phyloP scores from a whole-genome alignment of 2,797 vertebrate species.

The Poeciliopsis gracilis region DNA sequence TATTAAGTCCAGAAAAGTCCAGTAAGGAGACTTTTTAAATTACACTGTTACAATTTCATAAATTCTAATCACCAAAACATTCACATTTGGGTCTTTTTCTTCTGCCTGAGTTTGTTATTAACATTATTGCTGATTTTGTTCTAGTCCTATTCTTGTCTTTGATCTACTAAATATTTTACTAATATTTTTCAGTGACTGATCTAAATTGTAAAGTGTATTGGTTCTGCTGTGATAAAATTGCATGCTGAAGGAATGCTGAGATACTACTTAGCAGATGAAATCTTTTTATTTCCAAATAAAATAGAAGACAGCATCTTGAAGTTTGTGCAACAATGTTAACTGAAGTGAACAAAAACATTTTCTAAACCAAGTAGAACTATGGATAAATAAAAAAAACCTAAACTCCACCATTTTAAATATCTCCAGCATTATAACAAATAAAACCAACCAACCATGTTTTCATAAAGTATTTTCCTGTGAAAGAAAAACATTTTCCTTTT shows the following conservation, averaged over 20 bases:
- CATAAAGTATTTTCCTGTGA: not conserved
- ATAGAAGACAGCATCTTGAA: not conserved
- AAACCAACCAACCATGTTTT: not conserved
- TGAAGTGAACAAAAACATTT: not conserved
- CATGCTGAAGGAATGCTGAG: not conserved
- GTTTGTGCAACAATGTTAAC: not conserved
- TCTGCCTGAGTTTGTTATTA: not conserved
- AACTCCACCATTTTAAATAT: not conserved
- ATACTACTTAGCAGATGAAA: not conserved
- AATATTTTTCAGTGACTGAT: not conserved
- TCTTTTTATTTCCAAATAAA: not conserved
- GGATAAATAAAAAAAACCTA: not conserved
- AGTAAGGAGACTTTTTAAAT: conserved; percentile 25
- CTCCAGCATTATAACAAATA: not conserved
- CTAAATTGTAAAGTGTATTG: conserved; percentile 15
- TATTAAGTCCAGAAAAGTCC: conserved; percentile 39
- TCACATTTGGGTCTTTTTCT: conserved; percentile 7
- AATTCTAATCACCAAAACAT: conserved; percentile 18
- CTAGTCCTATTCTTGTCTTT: conserved; percentile 3
- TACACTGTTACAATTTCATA: not conserved
- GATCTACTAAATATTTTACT: conserved; percentile 34
- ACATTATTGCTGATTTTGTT: not conserved
- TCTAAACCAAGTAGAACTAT: not conserved
- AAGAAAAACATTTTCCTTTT: not conserved
- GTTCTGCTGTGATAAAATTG: not conserved